Conservation (phyloP, 2,113 vertebrate species). For the Hassar affinis region DNA sequence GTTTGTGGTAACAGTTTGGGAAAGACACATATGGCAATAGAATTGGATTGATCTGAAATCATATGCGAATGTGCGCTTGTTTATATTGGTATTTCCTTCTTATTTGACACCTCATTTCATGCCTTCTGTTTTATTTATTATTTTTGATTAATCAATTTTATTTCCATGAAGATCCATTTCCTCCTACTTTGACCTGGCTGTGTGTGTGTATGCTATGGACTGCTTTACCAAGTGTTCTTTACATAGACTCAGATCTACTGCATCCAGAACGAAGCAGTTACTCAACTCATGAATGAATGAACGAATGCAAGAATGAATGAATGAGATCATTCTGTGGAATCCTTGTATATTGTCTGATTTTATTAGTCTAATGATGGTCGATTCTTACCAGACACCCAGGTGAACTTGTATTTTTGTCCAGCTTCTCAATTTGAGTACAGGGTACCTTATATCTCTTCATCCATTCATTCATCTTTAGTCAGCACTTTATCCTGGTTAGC, state of each 20-base stretch:
- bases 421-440: not conserved
- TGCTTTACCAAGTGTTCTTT: not conserved
- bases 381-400: conserved; percentile 6
- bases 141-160: not conserved
- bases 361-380: not conserved
- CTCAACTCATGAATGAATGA: not conserved
- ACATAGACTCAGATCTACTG: not conserved
- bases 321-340: not conserved
- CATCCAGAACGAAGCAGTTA: not conserved
- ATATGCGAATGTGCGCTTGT: not conserved
- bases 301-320: too few species aligned
- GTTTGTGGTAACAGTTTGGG: not conserved
- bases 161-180: not conserved
- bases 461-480: not conserved
- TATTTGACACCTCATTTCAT: not conserved
- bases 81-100: not conserved
- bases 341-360: not conserved
- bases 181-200: not conserved
- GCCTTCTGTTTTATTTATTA: not conserved
- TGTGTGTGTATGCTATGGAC: too few species aligned
- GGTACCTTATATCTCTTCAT: conserved; percentile 2
- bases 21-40: not conserved
- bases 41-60: not conserved
- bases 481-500: not conserved
- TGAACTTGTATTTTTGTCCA: not conserved